Base-by-base conservation (phyloP, 2,113 vertebrate species). In the Lichenostomus cassidix region DNA sequence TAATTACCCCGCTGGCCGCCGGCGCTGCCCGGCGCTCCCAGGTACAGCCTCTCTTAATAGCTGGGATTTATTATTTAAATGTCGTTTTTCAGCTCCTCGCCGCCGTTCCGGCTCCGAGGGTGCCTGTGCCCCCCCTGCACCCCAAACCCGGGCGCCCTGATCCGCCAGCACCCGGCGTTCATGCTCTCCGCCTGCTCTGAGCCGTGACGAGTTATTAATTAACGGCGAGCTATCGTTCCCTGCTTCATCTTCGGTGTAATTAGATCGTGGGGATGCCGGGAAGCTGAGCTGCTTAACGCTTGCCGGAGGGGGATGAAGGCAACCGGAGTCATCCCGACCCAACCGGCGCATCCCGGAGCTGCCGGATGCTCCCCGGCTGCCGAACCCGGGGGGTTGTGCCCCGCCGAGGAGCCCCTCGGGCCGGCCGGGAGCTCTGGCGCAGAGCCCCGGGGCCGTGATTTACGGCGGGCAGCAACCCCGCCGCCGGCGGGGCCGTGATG, bases 1-100 rank as follows among this genome's bases (percentile, higher is more conserved):
- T 96, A 97, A 96, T 97, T 96, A 94, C 93, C 91, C 87, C 31
- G 62, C 94, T 92, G 91, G 80, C 91, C 89, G 84, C 93, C 63
- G 80, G 89, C 67, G 37, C 83, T 85, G 83, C 70, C 75, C 76
- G 53, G 47, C 83, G 91, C 96, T 96, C 87, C 83, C 94, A 95
- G 93, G 96, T 96, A 95, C 83, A 17, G 87, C 75, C 89, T 95
- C 89, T 79, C 68, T 85, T 96, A 94, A 96, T 84, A 89, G 92
- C 96, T 18, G 81, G 69, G 87, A 91, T 96, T 96, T 91, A 74
- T 83, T 87, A 96, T 95, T 95, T 87, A 95, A 91, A 92, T 89
- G 87, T 25, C 52, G 2, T 31, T 76, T 59, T 80, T 31, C 59
- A 47, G 82, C 79, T 90, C 52, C 58, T 14, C 11, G 28, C 53